Percentiles rank a stretch among this genome's conserved stretches.
phyloP scores from a whole-genome alignment of 2,888 invertebrate genomes.

The Andrena camellia region DNA sequence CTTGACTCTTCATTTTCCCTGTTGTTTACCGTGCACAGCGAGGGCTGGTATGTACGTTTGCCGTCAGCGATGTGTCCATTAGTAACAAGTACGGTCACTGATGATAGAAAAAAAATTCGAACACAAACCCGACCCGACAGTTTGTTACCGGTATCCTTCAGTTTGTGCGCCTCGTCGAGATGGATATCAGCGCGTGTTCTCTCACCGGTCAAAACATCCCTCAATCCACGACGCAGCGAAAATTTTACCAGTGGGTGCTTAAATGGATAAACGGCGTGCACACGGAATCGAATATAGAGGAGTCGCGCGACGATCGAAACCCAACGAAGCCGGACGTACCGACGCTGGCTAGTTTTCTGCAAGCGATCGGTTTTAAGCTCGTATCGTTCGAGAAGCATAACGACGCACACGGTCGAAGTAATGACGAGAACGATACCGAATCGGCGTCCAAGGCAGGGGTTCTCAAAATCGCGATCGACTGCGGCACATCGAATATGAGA shows the following conservation, averaged over 20 bases:
- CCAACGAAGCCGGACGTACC: slow-evolving; percentile 75
- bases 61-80: not conserved
- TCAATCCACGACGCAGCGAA: slow-evolving; percentile 59
- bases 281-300: slow-evolving; percentile 54
- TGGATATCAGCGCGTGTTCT: slow-evolving; percentile 43
- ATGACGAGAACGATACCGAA: not conserved
- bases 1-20: too few species aligned
- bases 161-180: slow-evolving; percentile 25
- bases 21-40: too few species aligned
- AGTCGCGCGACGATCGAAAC: slow-evolving; percentile 29
- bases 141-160: not conserved
- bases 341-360: slow-evolving; percentile 75
- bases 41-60: not conserved
- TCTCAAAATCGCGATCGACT: slow-evolving; percentile 74
- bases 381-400: slow-evolving; percentile 74
- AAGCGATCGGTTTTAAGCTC: slow-evolving; percentile 80
- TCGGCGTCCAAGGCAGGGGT: slow-evolving; percentile 34
- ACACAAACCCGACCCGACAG: not conserved
- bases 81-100: slow-evolving; percentile 13
- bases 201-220: slow-evolving; percentile 7
- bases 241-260: slow-evolving; percentile 76
- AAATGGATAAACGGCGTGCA: slow-evolving; percentile 72
- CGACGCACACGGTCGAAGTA: not conserved
- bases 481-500: slow-evolving; percentile 79
- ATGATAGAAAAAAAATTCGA: slow-evolving; percentile 33